These are phyloP conservation scores for Pocota personata DNA, from an alignment of 2,888 invertebrate species.

Conservation along the genomic window DNA sequence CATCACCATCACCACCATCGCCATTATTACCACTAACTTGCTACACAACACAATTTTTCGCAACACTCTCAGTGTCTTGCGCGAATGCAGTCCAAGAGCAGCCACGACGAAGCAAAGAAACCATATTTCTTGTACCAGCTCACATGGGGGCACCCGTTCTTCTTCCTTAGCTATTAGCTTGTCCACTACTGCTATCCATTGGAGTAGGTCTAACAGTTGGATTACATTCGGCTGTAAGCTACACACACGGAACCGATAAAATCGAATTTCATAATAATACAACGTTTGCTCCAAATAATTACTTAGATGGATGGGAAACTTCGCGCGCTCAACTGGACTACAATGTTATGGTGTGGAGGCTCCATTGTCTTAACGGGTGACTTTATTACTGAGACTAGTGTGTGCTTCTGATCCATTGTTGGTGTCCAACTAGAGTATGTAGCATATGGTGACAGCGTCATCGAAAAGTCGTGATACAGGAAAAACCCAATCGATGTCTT, in stretches of 20 bases:
- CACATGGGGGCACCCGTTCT: slow-evolving; percentile 56
- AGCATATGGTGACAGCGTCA: slow-evolving; percentile 62
- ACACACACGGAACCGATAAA: slow-evolving; percentile 71
- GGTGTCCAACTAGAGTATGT: not conserved
- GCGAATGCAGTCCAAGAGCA: slow-evolving; percentile 72
- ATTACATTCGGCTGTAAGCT: slow-evolving; percentile 40
- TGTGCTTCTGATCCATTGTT: slow-evolving; percentile 9
- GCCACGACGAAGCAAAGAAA: slow-evolving; percentile 44
- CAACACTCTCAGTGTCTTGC: slow-evolving; percentile 52
- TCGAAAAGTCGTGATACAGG: slow-evolving; percentile 53
- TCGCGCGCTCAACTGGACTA: slow-evolving; percentile 29
- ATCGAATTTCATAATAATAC: slow-evolving; percentile 72
- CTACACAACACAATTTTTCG: slow-evolving; percentile 62
- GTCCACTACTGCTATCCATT: slow-evolving; percentile 32
- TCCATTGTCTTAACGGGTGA: slow-evolving; percentile 11
- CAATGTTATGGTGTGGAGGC: slow-evolving; percentile 6
- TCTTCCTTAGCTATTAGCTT: slow-evolving; percentile 57
- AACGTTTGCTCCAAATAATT: slow-evolving; percentile 68
- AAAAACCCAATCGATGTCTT: slow-evolving; percentile 39
- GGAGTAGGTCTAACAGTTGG: slow-evolving; percentile 47
- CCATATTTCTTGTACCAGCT: slow-evolving; percentile 65
- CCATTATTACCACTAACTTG: slow-evolving; percentile 64
- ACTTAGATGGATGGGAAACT: slow-evolving; percentile 45
- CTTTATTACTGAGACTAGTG: not conserved
- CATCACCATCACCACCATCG: slow-evolving; percentile 13